Percentiles rank a stretch among this genome's conserved stretches.
These are phyloP conservation scores for Chondrilla cf. caribensis DNA, from an alignment of 37 sponge, comb jelly and placozoan species.

Conservation along the genomic window DNA sequence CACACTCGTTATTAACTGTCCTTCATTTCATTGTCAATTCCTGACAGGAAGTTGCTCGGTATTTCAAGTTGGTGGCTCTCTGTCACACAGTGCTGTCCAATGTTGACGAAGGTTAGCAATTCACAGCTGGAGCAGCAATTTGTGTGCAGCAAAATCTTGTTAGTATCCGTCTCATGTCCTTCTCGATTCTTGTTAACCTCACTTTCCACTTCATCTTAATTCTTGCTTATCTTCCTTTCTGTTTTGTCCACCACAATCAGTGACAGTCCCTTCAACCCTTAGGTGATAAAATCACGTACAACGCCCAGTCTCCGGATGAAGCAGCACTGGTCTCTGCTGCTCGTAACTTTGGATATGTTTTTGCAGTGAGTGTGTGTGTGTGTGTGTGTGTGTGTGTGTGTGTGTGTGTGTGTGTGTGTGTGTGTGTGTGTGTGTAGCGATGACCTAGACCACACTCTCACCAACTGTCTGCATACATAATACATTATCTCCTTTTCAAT, in stretches of 20 bases:
- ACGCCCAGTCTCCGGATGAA: slow-evolving; percentile 99
- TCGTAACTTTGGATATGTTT: slow-evolving; percentile 92
- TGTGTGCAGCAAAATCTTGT: too few species aligned
- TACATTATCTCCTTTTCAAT: too few species aligned
- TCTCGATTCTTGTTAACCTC: not conserved
- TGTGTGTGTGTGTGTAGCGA: not conserved
- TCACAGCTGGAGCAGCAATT: too few species aligned
- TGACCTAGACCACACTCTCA: not conserved
- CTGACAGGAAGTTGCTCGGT: slow-evolving; percentile 67
- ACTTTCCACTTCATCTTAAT: too few species aligned
- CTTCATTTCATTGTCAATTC: too few species aligned
- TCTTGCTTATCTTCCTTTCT: too few species aligned
- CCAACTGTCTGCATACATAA: too few species aligned
- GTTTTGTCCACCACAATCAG: too few species aligned
- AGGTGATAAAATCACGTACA: slow-evolving; percentile 43
- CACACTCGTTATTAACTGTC: not conserved
- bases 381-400: too few species aligned
- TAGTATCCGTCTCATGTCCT: too few species aligned
- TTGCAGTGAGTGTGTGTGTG: slow-evolving; percentile 53
- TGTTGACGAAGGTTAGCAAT: slow-evolving; percentile 44
- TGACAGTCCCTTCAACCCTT: too few species aligned
- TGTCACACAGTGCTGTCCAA: slow-evolving; percentile 94
- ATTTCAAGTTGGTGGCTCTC: slow-evolving; percentile 78
- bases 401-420: not conserved
- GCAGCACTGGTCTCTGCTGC: slow-evolving; percentile 96